Conservation (phyloP, 2,797 vertebrate species). For the Melanotaenia parkinsoni region DNA sequence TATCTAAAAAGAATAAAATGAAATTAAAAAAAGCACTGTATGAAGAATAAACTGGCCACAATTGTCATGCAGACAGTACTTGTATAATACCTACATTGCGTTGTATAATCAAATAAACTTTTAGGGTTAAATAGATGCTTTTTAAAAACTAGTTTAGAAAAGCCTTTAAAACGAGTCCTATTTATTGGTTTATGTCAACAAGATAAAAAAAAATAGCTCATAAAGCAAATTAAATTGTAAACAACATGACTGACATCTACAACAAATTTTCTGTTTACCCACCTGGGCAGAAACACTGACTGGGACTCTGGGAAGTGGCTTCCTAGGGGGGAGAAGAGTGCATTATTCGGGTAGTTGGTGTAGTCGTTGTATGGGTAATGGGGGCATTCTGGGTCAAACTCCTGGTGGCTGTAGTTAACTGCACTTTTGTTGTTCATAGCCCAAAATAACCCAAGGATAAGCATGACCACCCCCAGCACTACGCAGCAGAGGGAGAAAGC, state of each 20-base stretch:
- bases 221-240: background rate
- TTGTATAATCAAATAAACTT: background rate
- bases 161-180: background rate
- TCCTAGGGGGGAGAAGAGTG: constrained; percentile 78
- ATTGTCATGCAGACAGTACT: background rate
- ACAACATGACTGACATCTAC: background rate
- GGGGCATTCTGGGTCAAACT: constrained; percentile 73
- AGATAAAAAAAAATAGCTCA: background rate
- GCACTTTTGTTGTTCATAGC: constrained; percentile 84
- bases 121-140: background rate
- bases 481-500: constrained; percentile 86
- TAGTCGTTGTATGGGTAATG: constrained; percentile 76
- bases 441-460: constrained; percentile 86
- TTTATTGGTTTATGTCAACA: constrained; percentile 1
- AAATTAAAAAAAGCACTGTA: too few relatives aligned
- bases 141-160: background rate
- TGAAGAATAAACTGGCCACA: background rate
- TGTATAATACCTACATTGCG: background rate
- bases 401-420: constrained; percentile 74
- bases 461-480: constrained; percentile 85
- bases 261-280: constrained; percentile 39
- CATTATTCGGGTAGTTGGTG: constrained; percentile 73
- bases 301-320: constrained; percentile 84
- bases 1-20: background rate
- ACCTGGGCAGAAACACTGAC: constrained; percentile 84